Evolutionary conservation across 2,113 vertebrate genomes (phyloP).

Genomic region (Caloenas nicobarica): DNA sequence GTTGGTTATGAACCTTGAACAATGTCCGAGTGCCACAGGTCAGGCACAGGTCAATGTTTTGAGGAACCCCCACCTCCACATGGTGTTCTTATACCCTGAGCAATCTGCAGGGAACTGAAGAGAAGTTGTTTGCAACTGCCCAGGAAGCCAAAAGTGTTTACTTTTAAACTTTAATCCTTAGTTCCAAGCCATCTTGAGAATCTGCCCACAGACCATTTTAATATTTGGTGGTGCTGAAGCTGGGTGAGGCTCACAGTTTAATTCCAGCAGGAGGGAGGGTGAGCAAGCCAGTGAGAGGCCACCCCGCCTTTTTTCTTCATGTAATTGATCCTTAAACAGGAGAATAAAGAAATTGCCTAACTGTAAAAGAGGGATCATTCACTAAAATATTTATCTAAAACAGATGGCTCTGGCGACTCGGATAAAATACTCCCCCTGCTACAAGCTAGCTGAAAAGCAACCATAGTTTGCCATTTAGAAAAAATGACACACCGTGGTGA

Average conservation of each 20-base stretch:
- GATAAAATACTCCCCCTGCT: conserved; percentile 3
- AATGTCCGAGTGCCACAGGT: background rate
- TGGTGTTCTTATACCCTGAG: background rate
- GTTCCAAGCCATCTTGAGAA: background rate
- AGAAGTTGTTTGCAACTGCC: background rate
- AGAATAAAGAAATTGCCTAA: background rate
- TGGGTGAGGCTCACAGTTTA: background rate
- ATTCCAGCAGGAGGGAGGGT: background rate
- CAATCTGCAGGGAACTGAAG: background rate
- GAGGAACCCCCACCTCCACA: background rate
- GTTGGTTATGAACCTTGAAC: background rate
- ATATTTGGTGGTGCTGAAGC: background rate
- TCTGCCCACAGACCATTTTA: background rate
- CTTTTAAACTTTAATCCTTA: background rate
- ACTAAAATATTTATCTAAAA: conserved; percentile 30
- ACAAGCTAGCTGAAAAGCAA: background rate
- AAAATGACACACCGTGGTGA: background rate
- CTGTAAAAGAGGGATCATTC: conserved; percentile 3
- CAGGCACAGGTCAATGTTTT: accelerated
- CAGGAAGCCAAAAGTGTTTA: background rate
- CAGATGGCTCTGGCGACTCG: conserved; percentile 58
- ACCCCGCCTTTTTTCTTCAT: background rate
- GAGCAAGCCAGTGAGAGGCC: background rate
- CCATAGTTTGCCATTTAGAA: background rate
- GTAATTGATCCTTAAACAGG: background rate